Evolutionary conservation across 2,888 invertebrate genomes (phyloP).

Genomic region (Physocephala rufipes): DNA sequence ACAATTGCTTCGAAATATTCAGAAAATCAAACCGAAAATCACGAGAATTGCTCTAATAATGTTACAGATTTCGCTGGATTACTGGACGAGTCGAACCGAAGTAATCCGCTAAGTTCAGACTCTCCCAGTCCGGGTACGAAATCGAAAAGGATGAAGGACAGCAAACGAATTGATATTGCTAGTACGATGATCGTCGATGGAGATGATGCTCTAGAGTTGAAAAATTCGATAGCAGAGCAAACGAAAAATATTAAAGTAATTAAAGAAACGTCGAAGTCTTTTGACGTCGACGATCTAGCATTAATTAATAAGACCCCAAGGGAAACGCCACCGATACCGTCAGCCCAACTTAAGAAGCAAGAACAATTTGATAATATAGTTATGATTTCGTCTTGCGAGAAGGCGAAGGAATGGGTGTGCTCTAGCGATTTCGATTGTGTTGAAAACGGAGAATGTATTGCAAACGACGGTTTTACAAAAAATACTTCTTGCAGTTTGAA

Average conservation of each 20-base stretch:
- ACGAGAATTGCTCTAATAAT: constrained; percentile 46
- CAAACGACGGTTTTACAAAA: constrained; percentile 51
- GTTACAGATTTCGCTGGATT: constrained; percentile 43
- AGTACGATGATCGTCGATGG: constrained; percentile 45
- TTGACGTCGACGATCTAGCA: constrained; percentile 50
- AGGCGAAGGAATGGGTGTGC: constrained; percentile 64
- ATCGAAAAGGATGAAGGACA: constrained; percentile 52
- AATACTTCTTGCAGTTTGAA: constrained; percentile 46
- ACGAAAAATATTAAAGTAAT: constrained; percentile 56
- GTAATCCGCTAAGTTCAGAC: constrained; percentile 54
- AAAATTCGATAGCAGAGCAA: constrained; percentile 26
- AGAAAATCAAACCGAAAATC: constrained; percentile 50
- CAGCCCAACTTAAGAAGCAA: constrained; percentile 52
- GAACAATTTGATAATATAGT: constrained; percentile 37
- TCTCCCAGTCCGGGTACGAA: constrained; percentile 46
- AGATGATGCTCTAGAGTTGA: constrained; percentile 38
- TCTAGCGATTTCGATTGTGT: constrained; percentile 63
- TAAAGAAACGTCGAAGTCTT: constrained; percentile 56
- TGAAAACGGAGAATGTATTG: constrained; percentile 49
- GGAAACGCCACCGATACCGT: constrained; percentile 56
- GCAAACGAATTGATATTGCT: constrained; percentile 53
- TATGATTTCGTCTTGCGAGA: constrained; percentile 57
- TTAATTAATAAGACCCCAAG: constrained; percentile 56
- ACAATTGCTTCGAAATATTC: constrained; percentile 59
- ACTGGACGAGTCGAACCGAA: constrained; percentile 49